Percentiles rank a stretch among this genome's conserved stretches.
phyloP scores from a whole-genome alignment of 2,888 invertebrate species.

The Sinohyriopsis cumingii region DNA sequence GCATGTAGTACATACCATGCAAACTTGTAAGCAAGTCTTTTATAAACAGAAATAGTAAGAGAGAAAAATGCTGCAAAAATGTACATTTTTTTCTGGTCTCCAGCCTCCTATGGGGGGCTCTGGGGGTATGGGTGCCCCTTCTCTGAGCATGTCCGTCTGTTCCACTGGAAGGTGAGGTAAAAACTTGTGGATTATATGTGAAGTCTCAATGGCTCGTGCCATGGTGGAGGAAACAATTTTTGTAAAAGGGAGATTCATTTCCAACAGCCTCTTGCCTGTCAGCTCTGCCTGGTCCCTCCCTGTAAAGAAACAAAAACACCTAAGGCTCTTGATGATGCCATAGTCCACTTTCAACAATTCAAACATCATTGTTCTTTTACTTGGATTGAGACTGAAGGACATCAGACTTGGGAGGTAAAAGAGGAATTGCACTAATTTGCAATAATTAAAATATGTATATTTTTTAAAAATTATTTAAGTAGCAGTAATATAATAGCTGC shows the following conservation, averaged over 20 bases:
- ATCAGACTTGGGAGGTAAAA: too few relatives aligned
- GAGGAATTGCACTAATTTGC: too few relatives aligned
- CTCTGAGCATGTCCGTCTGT: constrained; percentile 85
- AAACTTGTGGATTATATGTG: constrained; percentile 83
- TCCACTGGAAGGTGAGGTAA: constrained; percentile 74
- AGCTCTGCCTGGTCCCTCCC: constrained; percentile 88
- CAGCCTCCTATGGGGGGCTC: constrained; percentile 92
- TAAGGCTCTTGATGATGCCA: neutral
- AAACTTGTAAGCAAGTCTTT: too few relatives aligned
- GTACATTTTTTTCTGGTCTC: constrained; percentile 86
- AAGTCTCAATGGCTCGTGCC: constrained; percentile 94
- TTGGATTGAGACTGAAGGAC: too few relatives aligned
- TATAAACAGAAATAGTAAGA: neutral
- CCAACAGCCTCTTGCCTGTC: constrained; percentile 85
- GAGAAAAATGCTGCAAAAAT: constrained; percentile 1
- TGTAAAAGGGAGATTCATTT: constrained; percentile 85
- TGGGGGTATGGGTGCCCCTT: constrained; percentile 95
- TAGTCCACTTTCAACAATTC: too few relatives aligned
- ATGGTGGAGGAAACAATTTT: constrained; percentile 90
- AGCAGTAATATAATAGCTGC: too few relatives aligned
- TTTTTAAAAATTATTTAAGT: too few relatives aligned
- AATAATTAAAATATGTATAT: too few relatives aligned
- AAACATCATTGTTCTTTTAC: too few relatives aligned
- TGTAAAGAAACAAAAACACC: constrained; percentile 61
- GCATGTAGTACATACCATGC: too few relatives aligned